Conservation (phyloP, 2,113 vertebrate species). For the Syrmaticus mikado region DNA sequence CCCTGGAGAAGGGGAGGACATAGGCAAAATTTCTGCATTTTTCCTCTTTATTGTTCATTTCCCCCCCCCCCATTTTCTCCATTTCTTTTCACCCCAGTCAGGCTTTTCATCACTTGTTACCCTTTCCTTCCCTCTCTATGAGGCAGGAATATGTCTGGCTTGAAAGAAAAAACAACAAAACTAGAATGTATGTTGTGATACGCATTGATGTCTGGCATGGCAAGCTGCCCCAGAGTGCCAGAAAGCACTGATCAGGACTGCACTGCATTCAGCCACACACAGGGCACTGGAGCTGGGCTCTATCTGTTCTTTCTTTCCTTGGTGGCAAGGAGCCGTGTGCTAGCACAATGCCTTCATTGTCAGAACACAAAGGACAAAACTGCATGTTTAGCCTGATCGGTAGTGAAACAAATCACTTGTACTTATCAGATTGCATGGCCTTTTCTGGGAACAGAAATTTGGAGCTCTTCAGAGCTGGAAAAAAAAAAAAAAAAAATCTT, state of each 20-base stretch:
- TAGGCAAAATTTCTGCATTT: background rate
- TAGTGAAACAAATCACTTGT: background rate
- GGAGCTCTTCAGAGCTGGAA: background rate
- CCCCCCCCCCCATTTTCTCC: background rate
- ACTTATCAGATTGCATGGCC: background rate
- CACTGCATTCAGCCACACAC: fast-evolving
- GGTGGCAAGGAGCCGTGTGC: constrained; percentile 30
- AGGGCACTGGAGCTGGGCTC: fast-evolving
- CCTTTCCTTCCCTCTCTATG: background rate
- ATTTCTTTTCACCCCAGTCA: background rate
- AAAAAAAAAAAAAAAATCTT: background rate
- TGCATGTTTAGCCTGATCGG: background rate
- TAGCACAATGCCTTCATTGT: constrained; percentile 14
- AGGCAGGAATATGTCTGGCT: background rate
- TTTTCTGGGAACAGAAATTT: constrained; percentile 5
- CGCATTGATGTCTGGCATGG: background rate
- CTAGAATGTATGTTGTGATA: background rate
- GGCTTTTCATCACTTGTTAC: background rate
- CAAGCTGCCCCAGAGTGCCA: background rate
- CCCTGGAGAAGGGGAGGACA: background rate
- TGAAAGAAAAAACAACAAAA: background rate
- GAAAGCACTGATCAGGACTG: fast-evolving
- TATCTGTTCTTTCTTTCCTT: constrained; percentile 1
- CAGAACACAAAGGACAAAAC: constrained; percentile 27
- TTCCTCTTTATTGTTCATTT: background rate